A percentile compares a stretch with the other conserved stretches of the same genome.
phyloP scores from a whole-genome alignment of 1,140 invertebrate genomes.

The Macrostomum lignano region DNA sequence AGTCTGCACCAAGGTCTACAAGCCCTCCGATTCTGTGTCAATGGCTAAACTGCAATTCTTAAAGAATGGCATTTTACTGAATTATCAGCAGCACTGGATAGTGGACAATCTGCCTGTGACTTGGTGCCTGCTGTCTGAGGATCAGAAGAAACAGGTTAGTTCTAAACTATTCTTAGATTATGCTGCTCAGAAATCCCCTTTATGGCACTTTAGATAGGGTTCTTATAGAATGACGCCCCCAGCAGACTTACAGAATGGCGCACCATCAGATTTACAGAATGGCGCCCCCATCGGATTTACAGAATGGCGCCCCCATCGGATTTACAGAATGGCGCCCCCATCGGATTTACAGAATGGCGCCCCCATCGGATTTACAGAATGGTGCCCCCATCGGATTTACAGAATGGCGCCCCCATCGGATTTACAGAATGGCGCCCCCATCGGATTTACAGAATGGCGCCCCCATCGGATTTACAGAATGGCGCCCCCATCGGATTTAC shows the following conservation, averaged over 20 bases:
- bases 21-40: constrained; percentile 34
- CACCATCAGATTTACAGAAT: constrained; percentile 12
- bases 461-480: too few species aligned
- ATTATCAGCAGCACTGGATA: constrained; percentile 80
- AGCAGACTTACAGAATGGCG: neutral
- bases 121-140: constrained; percentile 68
- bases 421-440: too few species aligned
- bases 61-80: constrained; percentile 66
- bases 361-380: too few species aligned
- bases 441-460: too few species aligned
- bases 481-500: too few species aligned
- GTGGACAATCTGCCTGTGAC: constrained; percentile 70
- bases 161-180: constrained; percentile 84
- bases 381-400: too few species aligned
- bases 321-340: too few species aligned
- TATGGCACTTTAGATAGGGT: constrained; percentile 32
- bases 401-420: too few species aligned
- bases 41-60: constrained; percentile 45
- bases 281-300: too few species aligned
- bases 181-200: constrained; percentile 33
- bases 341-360: too few species aligned
- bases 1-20: constrained; percentile 46
- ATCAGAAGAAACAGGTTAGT: constrained; percentile 44
- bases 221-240: neutral
- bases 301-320: too few species aligned